A percentile compares a stretch with the other conserved stretches of the same genome.
phyloP scores from a whole-genome alignment of 35 echinoderm and acorn worm species.

The Heliocidaris erythrogramma region DNA sequence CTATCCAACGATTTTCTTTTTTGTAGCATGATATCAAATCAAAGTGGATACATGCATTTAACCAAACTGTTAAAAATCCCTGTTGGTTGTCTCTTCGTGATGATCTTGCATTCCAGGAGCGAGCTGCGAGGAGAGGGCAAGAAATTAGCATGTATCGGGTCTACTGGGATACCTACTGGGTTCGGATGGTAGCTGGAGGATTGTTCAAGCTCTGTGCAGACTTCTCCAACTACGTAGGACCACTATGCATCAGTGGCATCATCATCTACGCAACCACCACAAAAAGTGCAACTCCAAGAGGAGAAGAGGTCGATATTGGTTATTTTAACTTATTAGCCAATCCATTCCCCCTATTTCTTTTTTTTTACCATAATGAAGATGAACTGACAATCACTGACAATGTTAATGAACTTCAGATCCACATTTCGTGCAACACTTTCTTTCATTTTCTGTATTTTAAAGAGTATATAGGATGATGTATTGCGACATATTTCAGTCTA shows the following conservation, averaged over 20 bases:
- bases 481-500: no score
- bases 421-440: no score
- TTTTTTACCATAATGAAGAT: background rate
- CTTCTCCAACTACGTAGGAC: conserved; percentile 61
- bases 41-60: no score
- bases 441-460: no score
- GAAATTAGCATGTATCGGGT: conserved; percentile 61
- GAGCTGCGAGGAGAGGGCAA: conserved; percentile 48
- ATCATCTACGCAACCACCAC: conserved; percentile 55
- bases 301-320: background rate
- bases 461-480: no score
- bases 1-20: no score
- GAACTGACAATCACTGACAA: no score
- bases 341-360: no score
- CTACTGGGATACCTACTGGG: conserved; percentile 62
- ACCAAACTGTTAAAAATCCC: background rate
- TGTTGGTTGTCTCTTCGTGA: background rate
- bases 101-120: background rate
- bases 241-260: conserved; percentile 60
- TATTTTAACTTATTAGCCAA: no score
- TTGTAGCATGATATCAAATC: no score
- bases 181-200: conserved; percentile 41
- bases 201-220: conserved; percentile 80
- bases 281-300: background rate
- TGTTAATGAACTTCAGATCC: no score